phyloP scores from a whole-genome alignment of 1,140 invertebrate species.

The Apis laboriosa region DNA sequence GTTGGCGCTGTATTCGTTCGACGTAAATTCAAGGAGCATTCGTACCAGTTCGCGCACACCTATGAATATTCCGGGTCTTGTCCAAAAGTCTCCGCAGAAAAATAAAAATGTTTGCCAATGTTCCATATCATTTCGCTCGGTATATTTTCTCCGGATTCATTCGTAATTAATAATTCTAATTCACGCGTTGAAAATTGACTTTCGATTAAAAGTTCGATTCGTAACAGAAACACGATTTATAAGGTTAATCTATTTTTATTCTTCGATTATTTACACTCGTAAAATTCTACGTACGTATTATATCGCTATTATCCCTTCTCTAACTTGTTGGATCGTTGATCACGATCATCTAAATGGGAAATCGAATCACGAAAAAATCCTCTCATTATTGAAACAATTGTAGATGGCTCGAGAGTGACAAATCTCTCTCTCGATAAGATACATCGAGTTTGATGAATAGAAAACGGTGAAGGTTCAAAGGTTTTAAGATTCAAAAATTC shows the following conservation, averaged over 20 bases:
- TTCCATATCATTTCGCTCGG: not conserved
- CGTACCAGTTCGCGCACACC: not conserved
- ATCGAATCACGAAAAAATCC: too few species aligned
- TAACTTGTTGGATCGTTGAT: too few species aligned
- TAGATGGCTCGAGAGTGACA: too few species aligned
- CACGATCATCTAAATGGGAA: too few species aligned
- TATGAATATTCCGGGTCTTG: conserved; percentile 4
- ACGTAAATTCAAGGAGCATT: conserved; percentile 18
- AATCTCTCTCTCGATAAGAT: too few species aligned
- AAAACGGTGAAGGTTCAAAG: not conserved
- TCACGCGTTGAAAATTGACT: not conserved
- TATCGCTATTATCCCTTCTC: too few species aligned
- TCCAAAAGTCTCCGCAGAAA: conserved; percentile 19
- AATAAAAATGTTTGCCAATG: conserved; percentile 33
- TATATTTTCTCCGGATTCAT: not conserved
- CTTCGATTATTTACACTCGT: too few species aligned
- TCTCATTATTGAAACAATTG: too few species aligned
- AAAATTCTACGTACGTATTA: too few species aligned
- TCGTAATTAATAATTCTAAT: not conserved
- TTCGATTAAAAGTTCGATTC: too few species aligned
- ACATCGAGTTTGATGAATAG: not conserved
- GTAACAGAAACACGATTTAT: too few species aligned
- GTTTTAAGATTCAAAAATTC: not conserved
- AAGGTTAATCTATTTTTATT: too few species aligned
- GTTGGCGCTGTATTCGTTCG: not conserved